A percentile compares a stretch with the other conserved stretches of the same genome.
These are phyloP conservation scores for Mormyrus proboscirostris DNA, from an alignment of 2,797 vertebrate species.

Conservation along the genomic window DNA sequence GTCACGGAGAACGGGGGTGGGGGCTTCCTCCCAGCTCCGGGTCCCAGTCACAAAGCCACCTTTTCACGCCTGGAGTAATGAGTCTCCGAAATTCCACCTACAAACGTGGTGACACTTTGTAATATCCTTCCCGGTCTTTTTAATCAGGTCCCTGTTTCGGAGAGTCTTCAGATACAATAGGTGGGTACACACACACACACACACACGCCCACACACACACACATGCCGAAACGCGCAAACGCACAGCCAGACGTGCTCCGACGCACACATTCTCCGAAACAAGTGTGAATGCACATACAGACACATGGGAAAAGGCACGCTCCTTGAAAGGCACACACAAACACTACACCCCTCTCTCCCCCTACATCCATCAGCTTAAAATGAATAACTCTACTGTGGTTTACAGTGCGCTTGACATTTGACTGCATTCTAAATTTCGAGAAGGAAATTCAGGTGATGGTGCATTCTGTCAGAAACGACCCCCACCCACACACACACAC, in stretches of 20 bases:
- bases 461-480: not conserved
- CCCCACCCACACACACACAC: not conserved
- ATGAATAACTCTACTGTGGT: not conserved
- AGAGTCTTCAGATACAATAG: not conserved
- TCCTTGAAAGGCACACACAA: not conserved
- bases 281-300: not conserved
- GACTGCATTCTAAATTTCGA: conserved; percentile 3
- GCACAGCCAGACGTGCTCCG: not conserved
- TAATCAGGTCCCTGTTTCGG: conserved; percentile 10
- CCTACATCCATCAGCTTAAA: not conserved
- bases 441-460: not conserved
- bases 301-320: not conserved
- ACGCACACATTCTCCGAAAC: not conserved
- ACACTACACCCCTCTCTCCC: conserved; percentile 18
- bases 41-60: not conserved
- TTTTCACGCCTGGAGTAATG: not conserved
- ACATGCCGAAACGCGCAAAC: not conserved
- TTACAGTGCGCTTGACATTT: conserved; percentile 1
- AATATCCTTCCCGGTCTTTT: not conserved
- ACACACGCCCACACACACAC: not conserved
- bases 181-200: not conserved
- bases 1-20: not conserved
- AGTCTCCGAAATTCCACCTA: not conserved
- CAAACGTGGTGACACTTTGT: conserved; percentile 13
- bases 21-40: not conserved